These are phyloP conservation scores for Morpho helenor DNA, from an alignment of 2,888 invertebrate genomes.

Conservation along the genomic window DNA sequence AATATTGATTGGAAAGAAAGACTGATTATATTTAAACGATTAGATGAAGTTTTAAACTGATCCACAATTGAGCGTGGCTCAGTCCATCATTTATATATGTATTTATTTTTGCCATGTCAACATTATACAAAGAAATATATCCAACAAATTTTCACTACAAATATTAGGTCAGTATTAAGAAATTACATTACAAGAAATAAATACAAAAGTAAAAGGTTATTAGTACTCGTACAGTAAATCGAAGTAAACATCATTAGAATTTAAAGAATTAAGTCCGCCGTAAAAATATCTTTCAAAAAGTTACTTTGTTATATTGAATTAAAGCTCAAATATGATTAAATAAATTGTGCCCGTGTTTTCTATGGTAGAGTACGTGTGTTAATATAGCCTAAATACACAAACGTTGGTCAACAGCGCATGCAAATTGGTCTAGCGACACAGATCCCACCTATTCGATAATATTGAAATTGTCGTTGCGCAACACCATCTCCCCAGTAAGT, in stretches of 20 bases:
- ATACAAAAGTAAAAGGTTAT: no score
- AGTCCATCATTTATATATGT: no score
- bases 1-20: no score
- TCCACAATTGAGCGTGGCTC: no score
- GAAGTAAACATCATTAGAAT: conserved; percentile 2
- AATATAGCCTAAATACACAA: conserved; percentile 42
- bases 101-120: no score
- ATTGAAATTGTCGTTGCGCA: conserved; percentile 56
- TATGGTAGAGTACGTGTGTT: conserved; percentile 24
- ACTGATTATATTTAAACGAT: no score
- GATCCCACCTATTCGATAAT: conserved; percentile 62
- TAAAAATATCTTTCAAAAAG: conserved; percentile 2
- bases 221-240: not conserved
- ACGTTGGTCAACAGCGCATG: conserved; percentile 54
- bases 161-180: no score
- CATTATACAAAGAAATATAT: no score
- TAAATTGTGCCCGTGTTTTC: not conserved
- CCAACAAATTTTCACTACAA: no score
- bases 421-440: conserved; percentile 53
- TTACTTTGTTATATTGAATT: not conserved
- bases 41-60: no score
- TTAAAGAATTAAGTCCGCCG: not conserved
- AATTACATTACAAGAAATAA: no score
- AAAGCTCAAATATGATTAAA: conserved; percentile 8
- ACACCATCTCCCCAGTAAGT: conserved; percentile 35